These are phyloP conservation scores for Salarias fasciatus DNA, from an alignment of 2,797 vertebrate species.

Conservation along the genomic window DNA sequence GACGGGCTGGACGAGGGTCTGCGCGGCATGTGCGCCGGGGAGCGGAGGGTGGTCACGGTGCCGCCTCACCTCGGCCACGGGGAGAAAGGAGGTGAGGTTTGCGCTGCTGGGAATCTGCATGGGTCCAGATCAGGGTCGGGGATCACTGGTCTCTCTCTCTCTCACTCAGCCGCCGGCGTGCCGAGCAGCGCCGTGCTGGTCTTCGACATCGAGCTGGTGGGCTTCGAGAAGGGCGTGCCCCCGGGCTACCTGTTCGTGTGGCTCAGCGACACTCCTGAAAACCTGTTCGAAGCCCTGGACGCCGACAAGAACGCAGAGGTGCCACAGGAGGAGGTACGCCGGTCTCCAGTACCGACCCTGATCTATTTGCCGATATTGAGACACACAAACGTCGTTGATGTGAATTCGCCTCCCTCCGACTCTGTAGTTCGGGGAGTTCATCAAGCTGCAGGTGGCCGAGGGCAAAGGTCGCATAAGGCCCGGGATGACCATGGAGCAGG, in stretches of 20 bases:
- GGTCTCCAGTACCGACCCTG: no score
- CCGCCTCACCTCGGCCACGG: slow-evolving; percentile 95
- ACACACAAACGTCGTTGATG: no score
- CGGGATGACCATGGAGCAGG: slow-evolving; percentile 82
- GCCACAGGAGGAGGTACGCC: slow-evolving; percentile 87
- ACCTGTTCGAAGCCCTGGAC: slow-evolving; percentile 89
- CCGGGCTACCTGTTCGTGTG: slow-evolving; percentile 95
- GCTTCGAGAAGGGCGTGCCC: slow-evolving; percentile 91
- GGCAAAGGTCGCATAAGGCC: slow-evolving; percentile 93
- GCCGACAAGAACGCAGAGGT: slow-evolving; percentile 88
- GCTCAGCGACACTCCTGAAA: slow-evolving; percentile 84
- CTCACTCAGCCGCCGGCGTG: slow-evolving; percentile 81
- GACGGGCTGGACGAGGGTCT: slow-evolving; percentile 91
- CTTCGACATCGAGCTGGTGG: slow-evolving; percentile 91
- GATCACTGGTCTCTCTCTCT: no score
- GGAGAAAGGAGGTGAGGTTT: slow-evolving; percentile 91
- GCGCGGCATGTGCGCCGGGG: slow-evolving; percentile 91
- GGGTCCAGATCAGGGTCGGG: no score
- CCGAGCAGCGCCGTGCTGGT: slow-evolving; percentile 92
- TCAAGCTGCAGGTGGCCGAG: slow-evolving; percentile 88
- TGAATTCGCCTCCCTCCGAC: not conserved
- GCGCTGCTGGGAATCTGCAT: not conserved
- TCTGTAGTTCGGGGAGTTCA: slow-evolving; percentile 90
- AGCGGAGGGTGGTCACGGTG: slow-evolving; percentile 85
- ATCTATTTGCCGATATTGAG: no score